Conservation (phyloP, 2,888 invertebrate genomes). For the Pachliopta kotzebuea region DNA sequence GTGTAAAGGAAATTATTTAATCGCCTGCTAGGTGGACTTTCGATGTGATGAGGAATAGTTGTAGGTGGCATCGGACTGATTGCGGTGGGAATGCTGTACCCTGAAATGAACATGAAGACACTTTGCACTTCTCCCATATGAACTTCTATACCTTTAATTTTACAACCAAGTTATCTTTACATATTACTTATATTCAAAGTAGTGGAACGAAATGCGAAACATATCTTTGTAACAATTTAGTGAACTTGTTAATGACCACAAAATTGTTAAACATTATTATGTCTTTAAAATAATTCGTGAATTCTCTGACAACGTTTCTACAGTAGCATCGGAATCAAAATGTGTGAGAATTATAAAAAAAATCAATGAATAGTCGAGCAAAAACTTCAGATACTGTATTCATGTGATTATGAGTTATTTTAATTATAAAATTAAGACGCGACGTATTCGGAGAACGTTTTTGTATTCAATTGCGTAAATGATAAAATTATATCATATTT, state of each 20-base stretch:
- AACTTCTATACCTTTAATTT: no score
- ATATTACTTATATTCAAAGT: not conserved
- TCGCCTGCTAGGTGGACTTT: no score
- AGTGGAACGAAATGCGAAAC: not conserved
- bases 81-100: no score
- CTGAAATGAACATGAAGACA: no score
- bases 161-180: no score
- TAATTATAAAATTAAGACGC: conserved; percentile 3
- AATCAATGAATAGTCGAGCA: not conserved
- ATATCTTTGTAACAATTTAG: not conserved
- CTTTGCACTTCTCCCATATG: no score
- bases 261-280: not conserved
- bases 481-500: not conserved
- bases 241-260: not conserved
- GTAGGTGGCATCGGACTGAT: no score
- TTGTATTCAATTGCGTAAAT: conserved; percentile 3
- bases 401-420: conserved; percentile 1
- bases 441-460: conserved; percentile 3
- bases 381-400: conserved; percentile 12
- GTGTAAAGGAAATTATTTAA: no score
- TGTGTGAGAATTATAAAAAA: conserved; percentile 10
- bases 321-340: not conserved
- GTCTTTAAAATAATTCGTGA: not conserved
- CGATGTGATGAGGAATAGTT: no score
- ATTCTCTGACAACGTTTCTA: not conserved